These are phyloP conservation scores for Ammodytes dubius DNA, from an alignment of 2,113 vertebrate genomes.

Conservation along the genomic window DNA sequence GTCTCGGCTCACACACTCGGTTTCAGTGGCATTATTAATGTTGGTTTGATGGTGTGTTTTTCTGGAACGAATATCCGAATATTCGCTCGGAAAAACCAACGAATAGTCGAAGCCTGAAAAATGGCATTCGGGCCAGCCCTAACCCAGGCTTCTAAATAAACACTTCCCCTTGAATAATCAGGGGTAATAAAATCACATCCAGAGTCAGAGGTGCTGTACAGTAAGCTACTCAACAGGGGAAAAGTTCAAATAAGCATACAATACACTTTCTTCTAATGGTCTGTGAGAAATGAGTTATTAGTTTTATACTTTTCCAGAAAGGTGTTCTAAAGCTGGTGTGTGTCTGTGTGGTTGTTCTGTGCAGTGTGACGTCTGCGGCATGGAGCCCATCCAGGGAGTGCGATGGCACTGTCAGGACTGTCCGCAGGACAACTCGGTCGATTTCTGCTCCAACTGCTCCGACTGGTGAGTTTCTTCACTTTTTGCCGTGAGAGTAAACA, in stretches of 20 bases:
- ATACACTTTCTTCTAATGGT: not conserved
- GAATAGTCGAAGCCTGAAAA: too few species aligned
- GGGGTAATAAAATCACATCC: not conserved
- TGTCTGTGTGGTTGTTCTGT: conserved; percentile 8
- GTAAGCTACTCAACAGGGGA: not conserved
- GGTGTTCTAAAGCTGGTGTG: not conserved
- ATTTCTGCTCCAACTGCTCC: conserved; percentile 97
- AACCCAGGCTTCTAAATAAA: not conserved
- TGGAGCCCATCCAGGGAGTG: conserved; percentile 95
- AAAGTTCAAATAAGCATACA: not conserved
- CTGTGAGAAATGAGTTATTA: not conserved
- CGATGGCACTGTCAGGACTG: conserved; percentile 99
- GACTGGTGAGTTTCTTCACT: conserved; percentile 89
- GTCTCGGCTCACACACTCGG: too few species aligned
- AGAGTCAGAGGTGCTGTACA: not conserved
- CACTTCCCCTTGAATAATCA: not conserved
- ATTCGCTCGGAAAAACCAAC: too few species aligned
- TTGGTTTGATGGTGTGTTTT: too few species aligned
- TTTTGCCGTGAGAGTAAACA: not conserved
- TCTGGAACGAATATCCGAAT: too few species aligned
- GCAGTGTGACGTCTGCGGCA: conserved; percentile 95
- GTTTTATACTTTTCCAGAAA: not conserved
- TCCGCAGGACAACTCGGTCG: conserved; percentile 91
- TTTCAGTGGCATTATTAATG: too few species aligned
- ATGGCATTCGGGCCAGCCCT: too few species aligned